These are phyloP conservation scores for Nothoprocta perdicaria DNA, from an alignment of 2,113 vertebrate genomes.

Conservation along the genomic window DNA sequence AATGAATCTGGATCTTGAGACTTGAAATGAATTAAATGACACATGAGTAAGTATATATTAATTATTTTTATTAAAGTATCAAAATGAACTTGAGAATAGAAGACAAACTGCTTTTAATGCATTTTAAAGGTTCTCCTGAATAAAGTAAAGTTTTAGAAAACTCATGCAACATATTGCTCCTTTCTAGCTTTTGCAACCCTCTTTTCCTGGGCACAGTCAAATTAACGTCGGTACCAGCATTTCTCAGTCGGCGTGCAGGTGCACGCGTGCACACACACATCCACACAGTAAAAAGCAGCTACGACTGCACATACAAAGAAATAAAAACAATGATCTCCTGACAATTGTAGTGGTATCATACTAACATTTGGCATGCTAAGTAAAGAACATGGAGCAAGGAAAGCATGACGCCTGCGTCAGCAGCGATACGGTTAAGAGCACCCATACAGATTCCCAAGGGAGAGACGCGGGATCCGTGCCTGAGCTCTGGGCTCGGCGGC, in stretches of 20 bases:
- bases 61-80: constrained; percentile 79
- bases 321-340: constrained; percentile 58
- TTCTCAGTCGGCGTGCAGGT: neutral
- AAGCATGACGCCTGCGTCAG: constrained; percentile 78
- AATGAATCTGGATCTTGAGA: neutral
- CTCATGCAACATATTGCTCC: constrained; percentile 45
- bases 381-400: constrained; percentile 64
- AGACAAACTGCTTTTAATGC: constrained; percentile 69
- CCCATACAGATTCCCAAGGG: constrained; percentile 32
- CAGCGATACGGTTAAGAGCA: constrained; percentile 40
- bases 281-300: constrained; percentile 47
- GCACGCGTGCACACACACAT: neutral
- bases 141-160: constrained; percentile 34
- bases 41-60: constrained; percentile 58
- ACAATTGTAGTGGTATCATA: constrained; percentile 58
- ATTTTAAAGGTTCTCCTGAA: constrained; percentile 54
- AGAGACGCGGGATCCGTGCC: neutral
- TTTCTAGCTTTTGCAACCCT: neutral
- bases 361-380: constrained; percentile 61
- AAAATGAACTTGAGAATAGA: constrained; percentile 75
- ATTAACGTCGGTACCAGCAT: neutral
- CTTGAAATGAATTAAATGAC: constrained; percentile 47
- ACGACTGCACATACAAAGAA: constrained; percentile 35
- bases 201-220: neutral
- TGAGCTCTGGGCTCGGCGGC: neutral